These are phyloP conservation scores for Otus sunia DNA, from an alignment of 2,113 vertebrate genomes.

Conservation along the genomic window DNA sequence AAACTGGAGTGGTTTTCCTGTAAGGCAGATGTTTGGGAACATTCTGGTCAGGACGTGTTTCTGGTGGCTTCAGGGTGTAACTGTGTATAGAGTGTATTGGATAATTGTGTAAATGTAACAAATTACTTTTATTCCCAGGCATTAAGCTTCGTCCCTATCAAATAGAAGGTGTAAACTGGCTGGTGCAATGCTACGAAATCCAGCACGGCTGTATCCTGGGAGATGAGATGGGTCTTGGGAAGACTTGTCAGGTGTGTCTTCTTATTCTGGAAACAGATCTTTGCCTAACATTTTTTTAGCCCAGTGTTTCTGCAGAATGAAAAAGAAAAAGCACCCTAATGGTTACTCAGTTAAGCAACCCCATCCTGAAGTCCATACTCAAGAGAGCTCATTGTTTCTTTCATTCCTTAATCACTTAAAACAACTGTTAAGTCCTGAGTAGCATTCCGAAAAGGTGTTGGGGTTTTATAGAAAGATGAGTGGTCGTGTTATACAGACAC, in stretches of 20 bases:
- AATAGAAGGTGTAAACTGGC: slow-evolving; percentile 86
- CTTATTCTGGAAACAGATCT: not conserved
- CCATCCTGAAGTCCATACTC: not conserved
- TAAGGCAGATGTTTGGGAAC: not conserved
- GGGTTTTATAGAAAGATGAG: not conserved
- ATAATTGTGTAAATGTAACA: not conserved
- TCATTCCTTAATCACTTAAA: not conserved
- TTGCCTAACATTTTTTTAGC: not conserved
- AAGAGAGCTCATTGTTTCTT: not conserved
- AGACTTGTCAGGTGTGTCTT: slow-evolving; percentile 89
- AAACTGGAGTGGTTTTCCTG: not conserved
- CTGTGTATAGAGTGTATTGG: not conserved
- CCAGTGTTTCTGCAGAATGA: not conserved
- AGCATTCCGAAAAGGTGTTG: not conserved
- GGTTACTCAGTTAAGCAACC: not conserved
- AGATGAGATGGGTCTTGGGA: slow-evolving; percentile 96
- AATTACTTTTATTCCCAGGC: slow-evolving; percentile 66
- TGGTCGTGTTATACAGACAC: not conserved
- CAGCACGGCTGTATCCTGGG: slow-evolving; percentile 89
- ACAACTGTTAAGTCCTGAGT: not conserved
- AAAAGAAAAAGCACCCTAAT: not conserved
- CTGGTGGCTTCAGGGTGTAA: not conserved
- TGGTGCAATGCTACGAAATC: slow-evolving; percentile 73
- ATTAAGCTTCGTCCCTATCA: slow-evolving; percentile 85
- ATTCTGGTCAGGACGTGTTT: not conserved